Conservation (phyloP, 2,797 vertebrate genomes). For the Natrix natrix region DNA sequence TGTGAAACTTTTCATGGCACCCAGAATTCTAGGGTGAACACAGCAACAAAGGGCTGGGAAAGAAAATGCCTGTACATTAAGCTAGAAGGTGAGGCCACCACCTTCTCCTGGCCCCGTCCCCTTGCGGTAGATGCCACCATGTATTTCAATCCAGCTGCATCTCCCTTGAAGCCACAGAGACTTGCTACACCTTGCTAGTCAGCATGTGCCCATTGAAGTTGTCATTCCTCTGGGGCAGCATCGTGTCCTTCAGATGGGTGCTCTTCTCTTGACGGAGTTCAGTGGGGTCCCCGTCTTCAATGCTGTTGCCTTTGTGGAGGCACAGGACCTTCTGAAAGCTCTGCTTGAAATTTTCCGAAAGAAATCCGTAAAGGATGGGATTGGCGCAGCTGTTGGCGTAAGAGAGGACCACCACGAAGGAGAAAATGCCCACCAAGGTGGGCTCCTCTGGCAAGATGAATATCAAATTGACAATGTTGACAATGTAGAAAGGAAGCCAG, state of each 20-base stretch:
- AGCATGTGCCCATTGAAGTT: constrained; percentile 74
- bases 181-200: constrained; percentile 73
- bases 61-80: constrained; percentile 9
- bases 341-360: constrained; percentile 91
- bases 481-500: constrained; percentile 90
- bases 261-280: constrained; percentile 82
- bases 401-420: constrained; percentile 85
- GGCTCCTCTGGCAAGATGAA: constrained; percentile 81
- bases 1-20: accelerated
- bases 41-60: constrained; percentile 7
- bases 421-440: constrained; percentile 74
- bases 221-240: constrained; percentile 68
- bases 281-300: constrained; percentile 79
- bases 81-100: neutral
- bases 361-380: constrained; percentile 89
- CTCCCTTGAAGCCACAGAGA: neutral
- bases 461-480: constrained; percentile 90
- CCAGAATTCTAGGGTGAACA: neutral
- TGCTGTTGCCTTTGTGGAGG: constrained; percentile 71
- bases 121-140: neutral
- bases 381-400: constrained; percentile 97
- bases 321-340: constrained; percentile 82
- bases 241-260: constrained; percentile 78
- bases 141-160: neutral
- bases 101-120: neutral